phyloP scores from a whole-genome alignment of 2,888 invertebrate species.

The Tethea ocularis region DNA sequence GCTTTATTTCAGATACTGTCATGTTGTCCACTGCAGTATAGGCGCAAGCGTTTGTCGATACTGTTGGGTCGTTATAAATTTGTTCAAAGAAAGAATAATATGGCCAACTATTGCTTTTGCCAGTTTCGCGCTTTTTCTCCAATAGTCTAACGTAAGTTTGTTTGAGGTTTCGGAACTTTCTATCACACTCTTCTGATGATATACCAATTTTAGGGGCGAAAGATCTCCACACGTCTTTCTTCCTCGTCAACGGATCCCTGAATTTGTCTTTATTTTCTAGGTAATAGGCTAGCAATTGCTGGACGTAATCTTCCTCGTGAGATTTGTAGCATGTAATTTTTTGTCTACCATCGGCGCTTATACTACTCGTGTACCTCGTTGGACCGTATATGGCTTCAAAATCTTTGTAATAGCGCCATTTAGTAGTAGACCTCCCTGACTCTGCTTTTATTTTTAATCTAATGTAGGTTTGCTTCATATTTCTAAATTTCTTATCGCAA shows the following conservation, averaged over 20 bases:
- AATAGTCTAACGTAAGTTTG: constrained; percentile 68
- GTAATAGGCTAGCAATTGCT: constrained; percentile 65
- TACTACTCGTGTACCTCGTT: constrained; percentile 14
- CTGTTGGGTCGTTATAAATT: constrained; percentile 56
- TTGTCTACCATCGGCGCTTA: constrained; percentile 23
- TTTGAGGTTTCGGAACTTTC: constrained; percentile 74
- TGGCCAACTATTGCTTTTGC: constrained; percentile 65
- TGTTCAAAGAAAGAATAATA: constrained; percentile 70
- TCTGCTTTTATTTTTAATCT: constrained; percentile 61
- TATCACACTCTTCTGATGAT: constrained; percentile 68
- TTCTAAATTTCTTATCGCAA: constrained; percentile 76
- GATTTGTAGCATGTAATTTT: constrained; percentile 30
- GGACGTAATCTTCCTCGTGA: constrained; percentile 62
- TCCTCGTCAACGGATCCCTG: constrained; percentile 63
- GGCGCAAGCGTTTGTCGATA: constrained; percentile 15
- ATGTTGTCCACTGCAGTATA: constrained; percentile 41
- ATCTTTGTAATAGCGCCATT: constrained; percentile 72
- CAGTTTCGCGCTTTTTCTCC: constrained; percentile 61
- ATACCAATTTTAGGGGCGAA: constrained; percentile 60
- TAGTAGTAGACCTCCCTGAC: constrained; percentile 54
- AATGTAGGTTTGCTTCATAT: constrained; percentile 73
- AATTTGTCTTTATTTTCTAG: constrained; percentile 69
- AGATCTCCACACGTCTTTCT: constrained; percentile 64
- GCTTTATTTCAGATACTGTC: constrained; percentile 53
- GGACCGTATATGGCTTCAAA: constrained; percentile 64